Percentiles rank a stretch among this genome's conserved stretches.
These are phyloP conservation scores for Staurois parvus DNA, from an alignment of 2,797 vertebrate genomes.

Conservation along the genomic window DNA sequence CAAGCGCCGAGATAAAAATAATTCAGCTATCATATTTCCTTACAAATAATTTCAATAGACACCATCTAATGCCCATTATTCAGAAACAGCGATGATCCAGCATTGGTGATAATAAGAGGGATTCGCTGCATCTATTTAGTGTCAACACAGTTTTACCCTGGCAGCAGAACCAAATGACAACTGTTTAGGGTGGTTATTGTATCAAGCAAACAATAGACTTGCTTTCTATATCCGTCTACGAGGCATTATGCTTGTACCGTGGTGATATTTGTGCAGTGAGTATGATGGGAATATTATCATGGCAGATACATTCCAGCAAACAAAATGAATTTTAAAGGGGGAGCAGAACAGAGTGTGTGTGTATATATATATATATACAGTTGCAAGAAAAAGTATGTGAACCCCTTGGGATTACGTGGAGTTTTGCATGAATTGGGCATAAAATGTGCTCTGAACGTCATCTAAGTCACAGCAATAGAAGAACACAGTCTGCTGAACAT, in stretches of 20 bases:
- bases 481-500: too few relatives aligned
- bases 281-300: too few relatives aligned
- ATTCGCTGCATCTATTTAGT: conserved; percentile 53
- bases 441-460: too few relatives aligned
- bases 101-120: conserved; percentile 45
- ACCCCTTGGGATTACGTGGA: too few relatives aligned
- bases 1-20: conserved; percentile 6
- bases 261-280: neutral
- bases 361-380: too few relatives aligned
- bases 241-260: neutral
- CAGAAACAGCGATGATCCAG: conserved; percentile 7
- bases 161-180: conserved; percentile 27
- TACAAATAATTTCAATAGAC: conserved; percentile 48
- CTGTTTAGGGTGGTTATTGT: conserved; percentile 31
- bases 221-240: neutral
- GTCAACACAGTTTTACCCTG: conserved; percentile 42
- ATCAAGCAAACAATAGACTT: conserved; percentile 1
- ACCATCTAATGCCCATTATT: conserved; percentile 53
- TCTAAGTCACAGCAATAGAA: too few relatives aligned
- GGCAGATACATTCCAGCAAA: neutral
- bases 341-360: too few relatives aligned
- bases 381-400: too few relatives aligned
- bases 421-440: too few relatives aligned
- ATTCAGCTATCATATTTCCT: conserved; percentile 50
- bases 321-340: neutral